Conservation (phyloP, 2,888 invertebrate species). For the Hydropsyche betteni region DNA sequence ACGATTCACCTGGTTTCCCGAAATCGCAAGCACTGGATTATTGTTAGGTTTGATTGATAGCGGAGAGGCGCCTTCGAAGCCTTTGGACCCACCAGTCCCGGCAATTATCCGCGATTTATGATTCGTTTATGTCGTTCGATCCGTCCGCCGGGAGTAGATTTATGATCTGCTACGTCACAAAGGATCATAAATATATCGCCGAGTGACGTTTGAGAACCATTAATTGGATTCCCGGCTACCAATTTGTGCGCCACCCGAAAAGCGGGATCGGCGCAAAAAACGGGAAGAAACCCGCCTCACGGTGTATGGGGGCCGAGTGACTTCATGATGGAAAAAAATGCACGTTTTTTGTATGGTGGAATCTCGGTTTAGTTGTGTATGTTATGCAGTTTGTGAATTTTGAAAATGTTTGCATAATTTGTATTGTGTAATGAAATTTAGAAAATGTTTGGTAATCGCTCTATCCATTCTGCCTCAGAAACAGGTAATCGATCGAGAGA, state of each 20-base stretch:
- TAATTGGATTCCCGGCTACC: constrained; percentile 31
- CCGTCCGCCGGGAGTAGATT: constrained; percentile 38
- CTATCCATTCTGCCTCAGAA: no score
- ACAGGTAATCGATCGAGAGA: no score
- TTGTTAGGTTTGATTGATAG: neutral
- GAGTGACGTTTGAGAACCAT: constrained; percentile 33
- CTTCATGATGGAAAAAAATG: no score
- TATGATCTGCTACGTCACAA: constrained; percentile 44
- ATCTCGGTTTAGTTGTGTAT: no score
- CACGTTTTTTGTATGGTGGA: no score
- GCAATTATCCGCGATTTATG: constrained; percentile 43
- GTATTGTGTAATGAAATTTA: no score
- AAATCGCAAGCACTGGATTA: neutral
- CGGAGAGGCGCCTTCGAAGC: neutral
- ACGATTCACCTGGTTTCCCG: constrained; percentile 4
- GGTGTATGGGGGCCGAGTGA: no score
- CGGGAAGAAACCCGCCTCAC: no score
- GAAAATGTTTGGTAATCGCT: no score
- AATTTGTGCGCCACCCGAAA: constrained; percentile 8
- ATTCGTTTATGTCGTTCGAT: constrained; percentile 41
- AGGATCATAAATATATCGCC: constrained; percentile 36
- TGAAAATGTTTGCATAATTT: no score
- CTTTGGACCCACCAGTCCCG: constrained; percentile 8
- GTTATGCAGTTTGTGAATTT: no score
- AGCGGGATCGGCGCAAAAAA: neutral